Evolutionary conservation across 2,888 invertebrate genomes (phyloP), one percentile per base, ranked within the genome.

Genomic region (Marronus borbonicus): DNA sequence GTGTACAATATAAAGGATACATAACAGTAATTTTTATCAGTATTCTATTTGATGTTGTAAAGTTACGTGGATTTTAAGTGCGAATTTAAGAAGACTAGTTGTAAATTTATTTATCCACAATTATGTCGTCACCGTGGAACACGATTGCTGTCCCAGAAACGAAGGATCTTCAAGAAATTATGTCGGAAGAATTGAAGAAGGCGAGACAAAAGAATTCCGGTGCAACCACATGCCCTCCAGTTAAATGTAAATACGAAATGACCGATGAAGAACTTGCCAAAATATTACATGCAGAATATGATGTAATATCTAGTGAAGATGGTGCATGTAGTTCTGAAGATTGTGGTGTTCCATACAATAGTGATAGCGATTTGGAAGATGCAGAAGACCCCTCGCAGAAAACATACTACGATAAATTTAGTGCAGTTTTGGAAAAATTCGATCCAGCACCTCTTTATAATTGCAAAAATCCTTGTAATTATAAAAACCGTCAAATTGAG

Each of bases 231-330:
- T 52, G 14, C 3, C 17, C 52, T 14, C 81, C 90, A 90, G 76
- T 31, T 66, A 80, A 82, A 24, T 76, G 49, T 8, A 75, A 68
- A 10, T 76, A 58, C 2, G 24, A 24, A 24, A 24, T 24, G 24
- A 24, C 24, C 24, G 24, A 24, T 24, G 24, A 24, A 24, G 90
- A 94, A 58, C 94, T 98, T 88, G 98, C 98, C 1, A 92, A 94
- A 88, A 92, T 96, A 90, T 90, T 98, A 84, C 98, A 98, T 90
- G 92, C 93, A 82, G 95, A 98, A 85, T 97, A 93, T 86, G 97
- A 98, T 88, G 92, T 92, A 85, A 24, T 24, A 24, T 97, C 98
- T 87, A 92, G 96, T 86, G 95, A 98, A 86, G 91, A 94, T 55
- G 92, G 94, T 52, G 52, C 4, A 52, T 52, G 12, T 52, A 14